Conservation (phyloP, 2,113 vertebrate genomes). For the Clarias gariepinus region DNA sequence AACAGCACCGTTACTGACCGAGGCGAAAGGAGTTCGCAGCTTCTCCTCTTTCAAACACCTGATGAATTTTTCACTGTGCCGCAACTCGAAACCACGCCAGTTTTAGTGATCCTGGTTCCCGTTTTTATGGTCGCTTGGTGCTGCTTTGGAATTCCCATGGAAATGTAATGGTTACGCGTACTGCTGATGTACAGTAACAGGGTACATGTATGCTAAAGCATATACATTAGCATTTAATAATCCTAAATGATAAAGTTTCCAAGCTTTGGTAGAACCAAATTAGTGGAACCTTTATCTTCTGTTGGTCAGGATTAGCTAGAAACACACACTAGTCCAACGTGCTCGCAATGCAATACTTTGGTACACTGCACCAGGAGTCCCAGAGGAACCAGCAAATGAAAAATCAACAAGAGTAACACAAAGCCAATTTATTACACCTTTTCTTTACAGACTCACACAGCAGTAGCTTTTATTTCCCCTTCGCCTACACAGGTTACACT, state of each 20-base stretch:
- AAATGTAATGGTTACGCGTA: too few relatives aligned
- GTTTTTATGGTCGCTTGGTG: background rate
- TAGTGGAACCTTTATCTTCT: background rate
- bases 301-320: background rate
- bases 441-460: background rate
- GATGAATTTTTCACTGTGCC: slow-evolving; percentile 32
- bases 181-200: too few relatives aligned
- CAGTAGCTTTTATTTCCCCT: too few relatives aligned
- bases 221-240: background rate
- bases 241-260: background rate
- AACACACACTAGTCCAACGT: background rate
- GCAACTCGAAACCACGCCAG: background rate
- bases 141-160: background rate
- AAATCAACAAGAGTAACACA: background rate
- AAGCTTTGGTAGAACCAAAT: too few relatives aligned
- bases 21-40: slow-evolving; percentile 16
- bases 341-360: background rate
- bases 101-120: background rate
- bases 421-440: background rate
- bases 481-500: background rate
- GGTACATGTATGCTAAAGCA: too few relatives aligned
- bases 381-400: slow-evolving; percentile 5
- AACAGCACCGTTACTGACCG: slow-evolving; percentile 33
- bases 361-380: background rate
- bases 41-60: slow-evolving; percentile 21